phyloP scores from a whole-genome alignment of 2,888 invertebrate species.

The Hydraecia micacea region DNA sequence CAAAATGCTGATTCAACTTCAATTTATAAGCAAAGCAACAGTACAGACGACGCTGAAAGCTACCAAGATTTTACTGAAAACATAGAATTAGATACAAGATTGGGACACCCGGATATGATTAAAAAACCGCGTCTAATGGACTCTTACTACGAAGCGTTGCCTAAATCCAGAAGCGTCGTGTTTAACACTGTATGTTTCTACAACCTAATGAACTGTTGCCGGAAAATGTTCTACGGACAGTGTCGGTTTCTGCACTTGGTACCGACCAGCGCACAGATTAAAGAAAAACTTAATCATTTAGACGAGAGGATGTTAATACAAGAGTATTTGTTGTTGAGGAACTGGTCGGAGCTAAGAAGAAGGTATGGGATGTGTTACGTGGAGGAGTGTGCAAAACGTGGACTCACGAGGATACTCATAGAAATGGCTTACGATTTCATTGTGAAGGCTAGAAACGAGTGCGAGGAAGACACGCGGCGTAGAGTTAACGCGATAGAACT shows the following conservation, averaged over 20 bases:
- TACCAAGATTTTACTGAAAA: slow-evolving; percentile 46
- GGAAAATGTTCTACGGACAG: slow-evolving; percentile 34
- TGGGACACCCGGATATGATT: slow-evolving; percentile 22
- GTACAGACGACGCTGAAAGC: slow-evolving; percentile 42
- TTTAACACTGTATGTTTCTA: slow-evolving; percentile 78
- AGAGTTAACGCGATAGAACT: slow-evolving; percentile 72
- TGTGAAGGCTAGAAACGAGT: slow-evolving; percentile 47
- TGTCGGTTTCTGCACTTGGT: slow-evolving; percentile 75
- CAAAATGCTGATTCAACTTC: slow-evolving; percentile 82
- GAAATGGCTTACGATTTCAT: slow-evolving; percentile 79
- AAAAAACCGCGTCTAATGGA: slow-evolving; percentile 48
- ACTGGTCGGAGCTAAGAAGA: slow-evolving; percentile 64
- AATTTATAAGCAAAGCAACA: slow-evolving; percentile 67
- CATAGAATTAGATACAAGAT: slow-evolving; percentile 44
- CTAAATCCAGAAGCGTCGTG: slow-evolving; percentile 63
- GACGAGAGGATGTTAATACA: slow-evolving; percentile 71
- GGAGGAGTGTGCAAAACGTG: slow-evolving; percentile 73
- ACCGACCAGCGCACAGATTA: slow-evolving; percentile 56
- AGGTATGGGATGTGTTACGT: slow-evolving; percentile 74
- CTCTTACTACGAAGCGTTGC: slow-evolving; percentile 51
- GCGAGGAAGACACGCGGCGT: slow-evolving; percentile 61
- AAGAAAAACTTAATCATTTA: slow-evolving; percentile 59
- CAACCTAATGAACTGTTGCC: slow-evolving; percentile 74
- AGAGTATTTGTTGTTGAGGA: slow-evolving; percentile 76
- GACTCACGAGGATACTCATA: slow-evolving; percentile 73